Conservation (phyloP, 2,888 invertebrate genomes). For the Brachypterus glaber region DNA sequence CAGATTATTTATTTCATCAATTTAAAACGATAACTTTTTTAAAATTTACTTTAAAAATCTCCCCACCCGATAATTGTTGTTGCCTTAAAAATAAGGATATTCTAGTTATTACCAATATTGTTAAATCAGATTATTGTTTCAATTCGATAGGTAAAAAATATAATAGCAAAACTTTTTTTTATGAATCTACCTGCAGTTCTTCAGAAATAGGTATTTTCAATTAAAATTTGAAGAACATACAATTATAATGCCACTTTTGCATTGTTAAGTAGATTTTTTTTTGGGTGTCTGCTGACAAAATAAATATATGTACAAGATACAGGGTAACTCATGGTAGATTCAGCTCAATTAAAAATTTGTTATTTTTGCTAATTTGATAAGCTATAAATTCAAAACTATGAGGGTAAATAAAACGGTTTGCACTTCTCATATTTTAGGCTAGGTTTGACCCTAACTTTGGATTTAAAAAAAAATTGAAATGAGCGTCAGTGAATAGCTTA, state of each 20-base stretch:
- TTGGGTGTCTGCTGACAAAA: background rate
- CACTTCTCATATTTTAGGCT: background rate
- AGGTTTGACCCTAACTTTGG: too few relatives aligned
- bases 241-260: background rate
- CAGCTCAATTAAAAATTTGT: background rate
- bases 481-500: too few relatives aligned
- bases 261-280: background rate
- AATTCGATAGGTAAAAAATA: background rate
- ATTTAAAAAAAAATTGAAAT: too few relatives aligned
- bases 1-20: background rate
- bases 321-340: background rate
- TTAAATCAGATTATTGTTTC: background rate
- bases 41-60: background rate
- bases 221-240: background rate
- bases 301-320: too few relatives aligned
- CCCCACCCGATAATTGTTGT: background rate
- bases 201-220: slow-evolving; percentile 1
- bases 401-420: background rate
- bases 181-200: background rate
- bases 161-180: background rate
- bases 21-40: background rate
- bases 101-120: background rate
- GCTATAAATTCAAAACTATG: background rate
- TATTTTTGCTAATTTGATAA: background rate
- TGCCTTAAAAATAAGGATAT: background rate